Evolutionary conservation across 1,140 invertebrate genomes (phyloP), one percentile per base, ranked within the genome.

Genomic region (Orussus abietinus): DNA sequence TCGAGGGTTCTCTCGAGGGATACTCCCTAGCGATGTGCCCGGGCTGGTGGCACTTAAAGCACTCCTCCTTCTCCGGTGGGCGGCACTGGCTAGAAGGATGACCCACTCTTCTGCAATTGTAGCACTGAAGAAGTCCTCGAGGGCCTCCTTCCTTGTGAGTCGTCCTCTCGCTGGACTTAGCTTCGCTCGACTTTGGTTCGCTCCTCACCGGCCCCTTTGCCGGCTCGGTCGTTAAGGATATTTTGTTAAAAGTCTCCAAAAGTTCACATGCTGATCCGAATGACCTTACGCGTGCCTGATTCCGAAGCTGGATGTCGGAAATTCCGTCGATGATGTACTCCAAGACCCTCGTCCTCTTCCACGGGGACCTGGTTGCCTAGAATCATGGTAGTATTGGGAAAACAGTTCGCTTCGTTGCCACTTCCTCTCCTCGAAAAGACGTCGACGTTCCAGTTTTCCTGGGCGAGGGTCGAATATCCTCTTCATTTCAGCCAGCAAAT

Each of bases 341-440:
- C 1, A 51, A 11, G 7, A 45, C 21, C 10, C 13, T 48, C 42
- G 1, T 31, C 35, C 2, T 34, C 26, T 2, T 6, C 18, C 5
- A 49, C 19, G 5, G 42, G 42, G 1, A 45, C 21, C 11, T 33
- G 3, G 22, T 49, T 49, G 2, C 18, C 47, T 1, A 41, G 12
- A 0, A 49, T 31, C 1, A 49, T 48, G 46, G 9, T 30, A 10
- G 19, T 48, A 48, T 6, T 34, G 29, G 0, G 25, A 20, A 32
- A 47, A 47, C 3, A 36, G 10, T n/a, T 47, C 45, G 7, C 5
- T 15, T n/a, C n/a, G n/a, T n/a, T n/a, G n/a, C 50, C 50, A 49
- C 1, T 17, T 33, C 2, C 46, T 41, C 7, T 31, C 30, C 7
- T 38, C 18, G 21, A 53, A 49, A 25, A 40, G 22, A 6, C 38